Evolutionary conservation across 2,888 invertebrate species (phyloP).

Genomic region (Steinernema scapterisci): DNA sequence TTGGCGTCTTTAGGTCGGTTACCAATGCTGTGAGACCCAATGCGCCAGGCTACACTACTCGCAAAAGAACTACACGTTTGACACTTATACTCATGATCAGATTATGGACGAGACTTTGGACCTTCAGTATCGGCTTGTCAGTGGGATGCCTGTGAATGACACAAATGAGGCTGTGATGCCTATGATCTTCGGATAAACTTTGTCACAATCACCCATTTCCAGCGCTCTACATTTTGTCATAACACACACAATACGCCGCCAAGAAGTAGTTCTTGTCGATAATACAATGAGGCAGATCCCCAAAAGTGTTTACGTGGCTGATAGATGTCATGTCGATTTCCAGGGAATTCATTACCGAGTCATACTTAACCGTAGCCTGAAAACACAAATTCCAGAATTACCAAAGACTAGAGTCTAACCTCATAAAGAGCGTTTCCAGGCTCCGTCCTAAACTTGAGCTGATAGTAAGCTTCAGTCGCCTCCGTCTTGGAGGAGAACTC

Average conservation of each 20-base stretch:
- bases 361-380: conserved; percentile 55
- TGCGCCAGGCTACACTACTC: neutral
- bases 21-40: neutral
- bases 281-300: conserved; percentile 81
- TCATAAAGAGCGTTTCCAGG: conserved; percentile 84
- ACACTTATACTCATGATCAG: neutral
- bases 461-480: conserved; percentile 76
- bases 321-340: conserved; percentile 76
- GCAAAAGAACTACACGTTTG: neutral
- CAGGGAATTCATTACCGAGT: conserved; percentile 68
- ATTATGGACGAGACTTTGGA: conserved; percentile 4
- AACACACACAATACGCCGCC: conserved; percentile 66
- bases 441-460: conserved; percentile 78
- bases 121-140: conserved; percentile 1
- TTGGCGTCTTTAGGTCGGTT: neutral
- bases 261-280: conserved; percentile 71
- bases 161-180: no score
- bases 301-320: conserved; percentile 83
- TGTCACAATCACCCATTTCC: no score
- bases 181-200: no score
- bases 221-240: conserved; percentile 54
- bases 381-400: conserved; percentile 17
- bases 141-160: no score
- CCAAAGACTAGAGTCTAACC: conserved; percentile 69
- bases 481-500: conserved; percentile 76